A percentile compares a stretch with the other conserved stretches of the same genome.
Conservation (phyloP, 2,888 invertebrate genomes). For the Flabesymbios commensalis region DNA sequence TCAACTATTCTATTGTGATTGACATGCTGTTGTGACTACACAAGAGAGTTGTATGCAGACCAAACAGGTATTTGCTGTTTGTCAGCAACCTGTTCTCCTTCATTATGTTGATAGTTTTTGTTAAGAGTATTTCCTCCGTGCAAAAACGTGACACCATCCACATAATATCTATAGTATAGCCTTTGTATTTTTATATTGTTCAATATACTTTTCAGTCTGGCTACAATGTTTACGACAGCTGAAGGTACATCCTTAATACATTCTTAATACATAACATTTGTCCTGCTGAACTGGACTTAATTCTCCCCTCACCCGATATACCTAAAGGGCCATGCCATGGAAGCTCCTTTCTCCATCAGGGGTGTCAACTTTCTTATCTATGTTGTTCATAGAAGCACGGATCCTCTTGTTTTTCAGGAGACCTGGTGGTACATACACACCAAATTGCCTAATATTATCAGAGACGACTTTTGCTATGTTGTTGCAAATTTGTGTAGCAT, state of each 20-base stretch:
- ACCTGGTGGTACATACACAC: constrained; percentile 7
- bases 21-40: neutral
- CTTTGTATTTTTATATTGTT: neutral
- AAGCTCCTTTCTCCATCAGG: constrained; percentile 6
- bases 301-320: neutral
- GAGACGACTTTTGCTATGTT: constrained; percentile 3
- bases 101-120: no score
- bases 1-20: neutral
- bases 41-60: constrained; percentile 13
- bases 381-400: constrained; percentile 1
- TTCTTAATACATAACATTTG: no score
- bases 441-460: constrained; percentile 4
- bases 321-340: constrained; percentile 5
- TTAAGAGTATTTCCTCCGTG: neutral
- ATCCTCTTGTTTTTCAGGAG: constrained; percentile 1
- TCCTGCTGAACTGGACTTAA: neutral
- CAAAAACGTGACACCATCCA: constrained; percentile 9
- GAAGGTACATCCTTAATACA: no score
- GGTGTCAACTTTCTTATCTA: constrained; percentile 7
- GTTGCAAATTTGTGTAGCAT: no score
- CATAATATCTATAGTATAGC: neutral
- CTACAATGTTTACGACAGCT: neutral
- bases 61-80: constrained; percentile 11
- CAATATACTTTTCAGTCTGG: neutral
- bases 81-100: neutral